Evolutionary conservation across 1,140 invertebrate genomes (phyloP), one percentile per base, ranked within the genome.

Genomic region (Trinorchestia longiramus): DNA sequence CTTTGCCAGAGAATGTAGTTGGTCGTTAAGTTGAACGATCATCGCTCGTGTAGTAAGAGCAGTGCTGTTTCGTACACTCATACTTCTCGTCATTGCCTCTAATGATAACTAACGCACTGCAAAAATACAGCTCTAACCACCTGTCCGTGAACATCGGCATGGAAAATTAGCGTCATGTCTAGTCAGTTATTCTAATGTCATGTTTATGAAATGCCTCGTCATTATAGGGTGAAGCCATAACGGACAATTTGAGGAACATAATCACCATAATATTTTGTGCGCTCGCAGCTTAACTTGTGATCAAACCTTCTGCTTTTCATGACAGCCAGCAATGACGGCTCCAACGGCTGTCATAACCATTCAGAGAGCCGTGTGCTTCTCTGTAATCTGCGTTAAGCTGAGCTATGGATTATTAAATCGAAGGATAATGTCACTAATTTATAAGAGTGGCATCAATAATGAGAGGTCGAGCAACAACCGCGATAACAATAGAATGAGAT

Each of bases 331-430:
- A 91, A 43, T 91, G 88, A 43, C 88, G 41, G 88, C 43, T 44
- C 43, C 88, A 91, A 91, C 43, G 19, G 88, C 88, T 17, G 88
- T 28, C 88, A 91, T 91, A 91, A 91, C 88, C 88, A 43, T 91
- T 91, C 88, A 91, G 28, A 91, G 41, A 43, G 88, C 41, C 88
- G 88, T 42, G 88, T 42, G 88, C 88, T 42, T 41, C 41, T 15
- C 43, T 91, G 41, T 91, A 91, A 91, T 91, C 88, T 91, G 41
- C 88, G 43, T 44, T 91, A 91, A 42, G 88, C 88, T 91, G 88
- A 91, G 41, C 41, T 91, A 91, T 91, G 88, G 88, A 91, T 91
- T 91, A 91, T 91, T 91, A 91, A 91, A 91, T 91, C 41, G 41
- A 91, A 91, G 88, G 88, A 91, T 91, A 42, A 43, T 44, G 88